Conservation (phyloP, 2,797 vertebrate genomes). For the Hafferia zeledoni region DNA sequence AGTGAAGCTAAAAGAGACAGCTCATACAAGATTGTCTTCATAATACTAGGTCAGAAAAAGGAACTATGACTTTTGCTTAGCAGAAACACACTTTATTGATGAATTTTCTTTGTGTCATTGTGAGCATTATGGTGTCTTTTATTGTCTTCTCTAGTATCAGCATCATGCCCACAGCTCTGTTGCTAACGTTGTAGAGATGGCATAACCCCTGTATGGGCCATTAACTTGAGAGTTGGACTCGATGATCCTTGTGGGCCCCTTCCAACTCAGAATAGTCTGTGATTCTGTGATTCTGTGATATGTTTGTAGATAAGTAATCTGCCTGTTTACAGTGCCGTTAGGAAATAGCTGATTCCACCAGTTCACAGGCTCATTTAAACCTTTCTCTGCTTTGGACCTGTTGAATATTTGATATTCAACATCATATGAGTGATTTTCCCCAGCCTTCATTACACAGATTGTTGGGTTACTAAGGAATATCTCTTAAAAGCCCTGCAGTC, state of each 20-base stretch:
- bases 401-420: slow-evolving; percentile 18
- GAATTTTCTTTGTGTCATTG: not conserved
- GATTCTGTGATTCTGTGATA: not conserved
- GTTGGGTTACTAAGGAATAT: slow-evolving; percentile 30
- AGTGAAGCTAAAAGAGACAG: not conserved
- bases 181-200: not conserved
- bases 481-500: not conserved
- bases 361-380: not conserved
- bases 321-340: slow-evolving; percentile 14
- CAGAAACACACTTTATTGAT: not conserved
- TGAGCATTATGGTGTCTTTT: not conserved
- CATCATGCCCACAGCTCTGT: not conserved
- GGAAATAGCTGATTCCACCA: slow-evolving; percentile 1
- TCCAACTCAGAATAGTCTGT: too few relatives aligned
- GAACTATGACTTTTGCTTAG: not conserved
- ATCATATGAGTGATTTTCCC: not conserved
- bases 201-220: too few relatives aligned
- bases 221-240: too few relatives aligned
- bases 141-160: not conserved
- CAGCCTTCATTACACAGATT: not conserved
- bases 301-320: not conserved
- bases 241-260: too few relatives aligned
- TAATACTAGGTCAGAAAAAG: not conserved
- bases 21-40: not conserved
- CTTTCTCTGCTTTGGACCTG: not conserved